Conservation (phyloP, 2,888 invertebrate species). For the Caenorhabditis wallacei region DNA sequence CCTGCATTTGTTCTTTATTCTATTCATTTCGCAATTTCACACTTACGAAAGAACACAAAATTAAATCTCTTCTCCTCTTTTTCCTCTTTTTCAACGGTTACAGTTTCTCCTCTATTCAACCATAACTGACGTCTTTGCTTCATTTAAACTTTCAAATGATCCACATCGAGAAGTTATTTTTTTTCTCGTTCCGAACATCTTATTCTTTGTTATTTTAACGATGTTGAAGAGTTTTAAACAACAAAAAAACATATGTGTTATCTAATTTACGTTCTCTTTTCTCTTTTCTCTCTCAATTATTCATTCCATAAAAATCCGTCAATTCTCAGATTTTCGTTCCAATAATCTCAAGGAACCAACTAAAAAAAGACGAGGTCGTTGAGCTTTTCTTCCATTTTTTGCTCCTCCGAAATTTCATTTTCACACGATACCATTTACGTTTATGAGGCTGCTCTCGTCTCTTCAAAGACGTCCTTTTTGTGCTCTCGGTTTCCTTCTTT, state of each 20-base stretch:
- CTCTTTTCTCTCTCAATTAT: slow-evolving; percentile 25
- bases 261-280: slow-evolving; percentile 45
- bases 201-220: slow-evolving; percentile 12
- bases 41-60: slow-evolving; percentile 10
- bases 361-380: slow-evolving; percentile 19
- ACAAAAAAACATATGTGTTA: slow-evolving; percentile 48
- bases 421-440: slow-evolving; percentile 65
- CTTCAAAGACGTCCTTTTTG: neutral
- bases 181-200: slow-evolving; percentile 4
- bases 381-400: slow-evolving; percentile 3
- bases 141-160: slow-evolving; percentile 22
- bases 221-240: slow-evolving; percentile 15
- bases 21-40: slow-evolving; percentile 21
- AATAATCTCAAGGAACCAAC: slow-evolving; percentile 11
- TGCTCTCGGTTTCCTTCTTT: slow-evolving; percentile 51
- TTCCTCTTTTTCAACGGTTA: neutral
- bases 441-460: slow-evolving; percentile 52
- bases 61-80: neutral
- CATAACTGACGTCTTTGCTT: slow-evolving; percentile 5
- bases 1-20: neutral
- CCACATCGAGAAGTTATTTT: slow-evolving; percentile 14
- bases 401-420: slow-evolving; percentile 56
- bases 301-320: slow-evolving; percentile 7
- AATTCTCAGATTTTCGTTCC: slow-evolving; percentile 1
- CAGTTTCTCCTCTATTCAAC: slow-evolving; percentile 3